Evolutionary conservation across 2,797 vertebrate genomes (phyloP), one percentile per base, ranked within the genome.

Genomic region (Cirrhinus molitorella): DNA sequence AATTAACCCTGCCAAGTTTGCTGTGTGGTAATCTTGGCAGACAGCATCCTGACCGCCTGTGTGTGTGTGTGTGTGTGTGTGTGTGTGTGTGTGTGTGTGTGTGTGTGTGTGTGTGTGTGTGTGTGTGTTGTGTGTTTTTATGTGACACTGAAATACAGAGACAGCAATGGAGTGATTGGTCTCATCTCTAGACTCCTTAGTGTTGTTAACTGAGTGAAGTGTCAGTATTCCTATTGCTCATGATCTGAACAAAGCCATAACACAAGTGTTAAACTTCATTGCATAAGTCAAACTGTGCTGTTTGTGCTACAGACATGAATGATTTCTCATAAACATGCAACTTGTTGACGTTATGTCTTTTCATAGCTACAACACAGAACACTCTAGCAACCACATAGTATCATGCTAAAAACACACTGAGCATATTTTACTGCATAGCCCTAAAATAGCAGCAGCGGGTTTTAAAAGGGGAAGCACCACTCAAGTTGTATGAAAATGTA

Each of bases 221-320:
- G 28, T 34, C 47, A 57, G 31, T 74, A 57, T 40, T 75, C 7
- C 51, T 75, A 23, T 75, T 75, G 72, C 51, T 75, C 31, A 75
- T 55, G 51, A 55, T 74, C 21, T 55, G 21, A 75, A 37, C 21
- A 57, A 57, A 57, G 7, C 13, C 12, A 8, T 53, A 34, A 73
- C 19, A 53, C 10, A 73, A 53, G 71, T 73, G 47, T 73, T 53
- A 37, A 66, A 51, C 25, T 51, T 51, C 17, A 72, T 19, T 72
- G 47, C 10, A 13, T 21, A 21, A 51, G 25, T 31, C 17, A 21
- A n/a, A n/a, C 57, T 61, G 59, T 61, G 59, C 13, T 61, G 59
- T 61, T 61, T 61, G 14, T 61, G 21, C 12, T 63, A 63, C 8
- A 34, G 31, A 23, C 31, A 40, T 40, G 21, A 57, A 57, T 17